These are phyloP conservation scores for Sebastes baramenuke DNA, from an alignment of 2,797 vertebrate genomes.

Conservation along the genomic window DNA sequence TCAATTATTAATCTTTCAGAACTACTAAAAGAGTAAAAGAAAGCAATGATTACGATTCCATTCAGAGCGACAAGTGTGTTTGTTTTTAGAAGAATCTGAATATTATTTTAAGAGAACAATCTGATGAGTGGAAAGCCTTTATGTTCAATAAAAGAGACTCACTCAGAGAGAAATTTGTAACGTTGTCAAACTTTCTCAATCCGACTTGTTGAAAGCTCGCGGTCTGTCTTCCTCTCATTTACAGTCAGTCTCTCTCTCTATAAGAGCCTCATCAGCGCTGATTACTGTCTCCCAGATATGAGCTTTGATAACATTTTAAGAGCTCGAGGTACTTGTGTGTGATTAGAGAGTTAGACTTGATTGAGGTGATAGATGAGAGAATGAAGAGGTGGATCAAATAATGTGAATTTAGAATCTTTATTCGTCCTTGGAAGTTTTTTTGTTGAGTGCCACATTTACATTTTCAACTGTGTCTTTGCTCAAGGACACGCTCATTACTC, in stretches of 20 bases:
- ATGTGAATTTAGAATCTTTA: slow-evolving; percentile 11
- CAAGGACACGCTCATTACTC: background rate
- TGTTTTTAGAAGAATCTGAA: background rate
- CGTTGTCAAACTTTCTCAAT: background rate
- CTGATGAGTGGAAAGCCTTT: background rate
- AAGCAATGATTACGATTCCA: background rate
- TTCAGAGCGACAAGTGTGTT: background rate
- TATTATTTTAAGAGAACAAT: background rate
- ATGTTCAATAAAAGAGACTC: background rate
- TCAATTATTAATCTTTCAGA: background rate
- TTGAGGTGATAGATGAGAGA: slow-evolving; percentile 5
- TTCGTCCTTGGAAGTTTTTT: background rate
- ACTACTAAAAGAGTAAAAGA: background rate
- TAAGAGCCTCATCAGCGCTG: slow-evolving; percentile 35
- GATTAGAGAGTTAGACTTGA: slow-evolving; percentile 33
- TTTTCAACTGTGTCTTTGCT: background rate
- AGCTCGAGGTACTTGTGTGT: slow-evolving; percentile 22
- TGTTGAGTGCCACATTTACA: background rate
- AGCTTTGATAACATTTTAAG: background rate
- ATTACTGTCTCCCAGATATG: slow-evolving; percentile 9
- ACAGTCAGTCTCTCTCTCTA: background rate
- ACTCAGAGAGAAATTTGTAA: background rate
- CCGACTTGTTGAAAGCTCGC: background rate
- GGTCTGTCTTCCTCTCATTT: background rate
- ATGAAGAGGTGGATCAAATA: slow-evolving; percentile 2